phyloP scores from a whole-genome alignment of 2,113 vertebrate genomes.

The Cephalopterus ornatus region DNA sequence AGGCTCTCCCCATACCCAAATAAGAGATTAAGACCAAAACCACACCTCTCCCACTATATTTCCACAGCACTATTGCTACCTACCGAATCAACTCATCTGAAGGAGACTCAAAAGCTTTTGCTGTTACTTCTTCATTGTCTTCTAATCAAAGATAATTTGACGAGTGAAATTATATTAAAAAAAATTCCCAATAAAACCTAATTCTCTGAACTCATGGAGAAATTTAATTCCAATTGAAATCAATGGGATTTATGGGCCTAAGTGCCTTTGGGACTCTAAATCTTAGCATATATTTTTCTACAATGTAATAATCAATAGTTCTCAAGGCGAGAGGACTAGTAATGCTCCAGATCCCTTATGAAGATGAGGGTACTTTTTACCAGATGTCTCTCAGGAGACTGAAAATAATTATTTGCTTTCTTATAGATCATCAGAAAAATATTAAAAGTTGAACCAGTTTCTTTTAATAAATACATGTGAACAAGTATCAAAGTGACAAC shows the following conservation, averaged over 20 bases:
- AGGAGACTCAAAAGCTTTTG: not conserved
- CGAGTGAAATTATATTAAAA: not conserved
- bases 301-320: not conserved
- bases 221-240: constrained; percentile 21
- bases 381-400: not conserved
- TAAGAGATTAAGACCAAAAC: not conserved
- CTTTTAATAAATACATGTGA: not conserved
- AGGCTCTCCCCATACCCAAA: not conserved
- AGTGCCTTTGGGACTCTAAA: not conserved
- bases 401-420: not conserved
- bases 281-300: constrained; percentile 10
- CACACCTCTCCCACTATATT: not conserved
- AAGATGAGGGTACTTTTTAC: not conserved
- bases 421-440: not conserved
- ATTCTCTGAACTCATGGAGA: not conserved
- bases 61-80: not conserved
- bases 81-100: not conserved
- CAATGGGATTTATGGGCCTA: not conserved
- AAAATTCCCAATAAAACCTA: not conserved
- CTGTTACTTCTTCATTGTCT: not conserved
- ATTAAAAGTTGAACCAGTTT: not conserved
- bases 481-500: not conserved
- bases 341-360: not conserved
- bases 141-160: constrained; percentile 17
- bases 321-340: not conserved